Base-by-base conservation (phyloP, 1,140 invertebrate genomes). In the Agrypnia vestita region DNA sequence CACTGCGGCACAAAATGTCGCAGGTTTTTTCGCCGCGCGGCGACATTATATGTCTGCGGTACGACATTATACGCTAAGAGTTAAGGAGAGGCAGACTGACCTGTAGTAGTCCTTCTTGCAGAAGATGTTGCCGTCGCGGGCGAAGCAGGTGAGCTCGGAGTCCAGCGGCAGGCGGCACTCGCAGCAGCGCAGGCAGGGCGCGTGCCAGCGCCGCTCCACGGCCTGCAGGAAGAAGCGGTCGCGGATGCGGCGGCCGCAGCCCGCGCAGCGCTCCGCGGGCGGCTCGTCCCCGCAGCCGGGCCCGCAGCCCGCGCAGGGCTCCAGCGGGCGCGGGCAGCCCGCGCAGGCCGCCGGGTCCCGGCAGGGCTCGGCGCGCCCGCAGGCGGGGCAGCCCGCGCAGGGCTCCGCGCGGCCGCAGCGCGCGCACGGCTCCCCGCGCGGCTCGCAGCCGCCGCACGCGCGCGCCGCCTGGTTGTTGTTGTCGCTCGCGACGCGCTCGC, bases 81-180 rank as follows among this genome's bases (percentile, higher is more conserved):
- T n/a, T n/a, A n/a, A n/a, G n/a, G n/a, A n/a, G n/a, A n/a, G n/a
- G n/a, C n/a, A n/a, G n/a, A 91, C 94, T 94, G 87, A 98, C 97
- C 96, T 95, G 92, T 97, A 97, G 89, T 99, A 99, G 88, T 99
- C 97, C 86, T 97, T 97, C 89, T 98, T 98, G 92, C 97, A 99
- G 89, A 97, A 98, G 84, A 99, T 98, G 86, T 96, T 96, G 80
- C 97, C 97, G 86, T 98, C 96, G 80, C 96, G 91, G 64, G 96
- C 94, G 88, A 97, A 99, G 89, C 97, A 99, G 72, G 97, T 96
- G 84, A 96, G 93, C 88, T 98, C 96, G 6, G 95, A 94, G 87
- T 98, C 97, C 64, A 99, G 92, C 10, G 94, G 93, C 85, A 96
- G 93, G 84, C 95, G 93, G 89, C 97, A 99, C 85, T 97, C 95